Evolutionary conservation across 1,140 invertebrate species (phyloP), one percentile per base, ranked within the genome.

Genomic region (Drosophila lowei): DNA sequence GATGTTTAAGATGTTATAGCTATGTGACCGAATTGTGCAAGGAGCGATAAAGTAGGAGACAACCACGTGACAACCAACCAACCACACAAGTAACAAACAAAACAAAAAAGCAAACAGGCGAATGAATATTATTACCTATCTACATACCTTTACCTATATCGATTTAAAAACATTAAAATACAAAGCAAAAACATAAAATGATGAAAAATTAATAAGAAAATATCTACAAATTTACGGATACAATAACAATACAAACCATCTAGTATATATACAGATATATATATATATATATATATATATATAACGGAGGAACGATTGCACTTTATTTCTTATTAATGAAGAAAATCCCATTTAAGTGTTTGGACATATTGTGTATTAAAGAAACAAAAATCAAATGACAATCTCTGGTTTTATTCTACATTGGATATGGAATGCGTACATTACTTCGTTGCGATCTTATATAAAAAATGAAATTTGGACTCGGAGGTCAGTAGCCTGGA

Each of bases 281-380:
- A 59, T 77, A 79, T 77, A 77, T 53, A 49, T 44, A 60, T 54
- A 50, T 55, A 53, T 16, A 47, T 21, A 61, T 63, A 73, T 50
- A 57, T 64, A 60, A 66, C 49, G 53, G 80, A 84, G 77, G 46
- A 60, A 84, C 75, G 23, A 25, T 25, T 77, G 85, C 84, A 89
- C 85, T 72, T 89, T 89, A 88, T 88, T 89, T 89, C 79, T 78
- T 72, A 89, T 74, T 89, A 89, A 75, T 89, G 77, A 89, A 88
- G 78, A 74, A 84, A 90, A 72, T 74, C 77, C 88, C 88, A 90
- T 90, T 90, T 90, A 88, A 90, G 77, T 90, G 88, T 90, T 90
- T 90, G 83, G 88, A 90, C 88, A 90, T 81, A 84, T 73, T 90
- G 79, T 90, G 85, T 89, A 90, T 90, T 90, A 86, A 90, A 72